A percentile compares a stretch with the other conserved stretches of the same genome.
These are phyloP conservation scores for Heteronetta atricapilla DNA, from an alignment of 2,113 vertebrate species.

Conservation along the genomic window DNA sequence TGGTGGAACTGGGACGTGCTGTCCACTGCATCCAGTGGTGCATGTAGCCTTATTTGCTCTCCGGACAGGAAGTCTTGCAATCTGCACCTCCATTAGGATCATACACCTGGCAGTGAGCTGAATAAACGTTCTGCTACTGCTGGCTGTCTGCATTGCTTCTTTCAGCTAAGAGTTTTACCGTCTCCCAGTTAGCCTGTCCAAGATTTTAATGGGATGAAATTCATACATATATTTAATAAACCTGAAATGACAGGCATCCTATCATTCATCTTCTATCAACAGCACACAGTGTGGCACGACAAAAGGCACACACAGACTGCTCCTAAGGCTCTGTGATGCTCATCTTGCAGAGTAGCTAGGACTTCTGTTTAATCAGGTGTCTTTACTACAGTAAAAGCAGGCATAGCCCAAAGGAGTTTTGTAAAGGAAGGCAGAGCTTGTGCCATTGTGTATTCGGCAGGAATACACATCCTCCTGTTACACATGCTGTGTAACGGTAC, in stretches of 20 bases:
- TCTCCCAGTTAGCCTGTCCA: background rate
- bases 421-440: background rate
- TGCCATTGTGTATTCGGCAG: background rate
- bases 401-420: background rate
- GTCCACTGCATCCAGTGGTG: rapidly evolving
- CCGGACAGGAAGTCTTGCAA: background rate
- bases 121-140: background rate
- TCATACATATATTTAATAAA: background rate
- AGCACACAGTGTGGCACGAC: background rate
- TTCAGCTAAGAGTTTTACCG: background rate
- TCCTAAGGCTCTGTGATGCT: background rate
- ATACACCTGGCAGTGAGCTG: background rate
- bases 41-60: background rate
- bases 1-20: background rate
- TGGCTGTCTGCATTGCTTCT: background rate
- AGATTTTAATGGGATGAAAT: background rate
- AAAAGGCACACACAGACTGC: background rate
- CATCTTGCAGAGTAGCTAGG: background rate
- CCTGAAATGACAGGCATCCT: background rate
- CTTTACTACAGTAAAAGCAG: background rate
- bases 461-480: background rate
- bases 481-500: rapidly evolving
- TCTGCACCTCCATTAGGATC: background rate
- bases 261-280: background rate
- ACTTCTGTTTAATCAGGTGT: constrained; percentile 6